phyloP scores from a whole-genome alignment of 2,888 invertebrate genomes.

The Sepioteuthis lessoniana region DNA sequence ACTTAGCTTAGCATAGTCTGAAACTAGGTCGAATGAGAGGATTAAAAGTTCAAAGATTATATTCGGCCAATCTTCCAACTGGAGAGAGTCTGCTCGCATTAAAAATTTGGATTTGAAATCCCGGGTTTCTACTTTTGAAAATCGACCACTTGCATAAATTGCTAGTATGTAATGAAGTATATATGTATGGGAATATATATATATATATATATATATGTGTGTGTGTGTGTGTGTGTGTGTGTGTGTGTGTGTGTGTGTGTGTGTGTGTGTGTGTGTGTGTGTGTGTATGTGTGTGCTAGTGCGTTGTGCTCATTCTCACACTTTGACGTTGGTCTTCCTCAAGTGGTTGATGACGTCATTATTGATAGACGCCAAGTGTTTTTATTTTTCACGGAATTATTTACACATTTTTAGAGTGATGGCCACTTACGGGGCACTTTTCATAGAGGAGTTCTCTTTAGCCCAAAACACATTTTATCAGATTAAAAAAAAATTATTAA shows the following conservation, averaged over 20 bases:
- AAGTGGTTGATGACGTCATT: neutral
- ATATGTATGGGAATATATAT: neutral
- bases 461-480: too few species aligned
- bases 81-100: too few species aligned
- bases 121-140: neutral
- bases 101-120: too few species aligned
- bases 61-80: too few species aligned
- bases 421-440: neutral
- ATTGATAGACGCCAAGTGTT: neutral
- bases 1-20: too few species aligned
- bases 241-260: neutral
- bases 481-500: too few species aligned
- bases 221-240: neutral
- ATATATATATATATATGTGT: neutral
- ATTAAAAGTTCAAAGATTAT: too few species aligned
- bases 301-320: neutral
- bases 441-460: neutral
- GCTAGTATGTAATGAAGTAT: too few species aligned
- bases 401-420: neutral
- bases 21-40: too few species aligned
- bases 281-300: slow-evolving; percentile 39
- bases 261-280: neutral
- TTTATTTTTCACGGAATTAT: neutral
- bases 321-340: neutral
- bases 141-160: too few species aligned